A percentile compares a stretch with the other conserved stretches of the same genome.
phyloP scores from a whole-genome alignment of 1,140 invertebrate species.

The Eumeta japonica region DNA sequence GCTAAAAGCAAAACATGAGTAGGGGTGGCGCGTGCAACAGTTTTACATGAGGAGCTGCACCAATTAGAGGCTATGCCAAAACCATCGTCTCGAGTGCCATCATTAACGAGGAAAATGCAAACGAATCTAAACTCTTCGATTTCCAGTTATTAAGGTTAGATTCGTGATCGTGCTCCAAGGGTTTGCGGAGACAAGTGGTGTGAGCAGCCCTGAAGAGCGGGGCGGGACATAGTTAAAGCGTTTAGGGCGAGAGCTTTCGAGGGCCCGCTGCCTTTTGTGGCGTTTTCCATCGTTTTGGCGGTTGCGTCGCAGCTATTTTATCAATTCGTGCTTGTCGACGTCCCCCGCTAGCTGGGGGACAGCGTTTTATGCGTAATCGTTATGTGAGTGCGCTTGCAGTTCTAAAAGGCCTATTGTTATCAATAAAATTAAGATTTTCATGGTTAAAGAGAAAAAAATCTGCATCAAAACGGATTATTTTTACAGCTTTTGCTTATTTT shows the following conservation, averaged over 20 bases:
- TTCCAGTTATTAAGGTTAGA: slow-evolving; percentile 30
- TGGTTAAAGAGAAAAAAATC: too few species aligned
- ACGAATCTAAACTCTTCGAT: slow-evolving; percentile 27
- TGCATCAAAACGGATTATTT: too few species aligned
- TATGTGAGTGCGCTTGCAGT: background rate
- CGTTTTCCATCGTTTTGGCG: slow-evolving; percentile 49
- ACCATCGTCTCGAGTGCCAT: slow-evolving; percentile 50
- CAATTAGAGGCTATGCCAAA: slow-evolving; percentile 54
- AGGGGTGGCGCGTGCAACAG: slow-evolving; percentile 51
- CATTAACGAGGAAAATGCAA: slow-evolving; percentile 39
- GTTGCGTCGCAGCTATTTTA: slow-evolving; percentile 46
- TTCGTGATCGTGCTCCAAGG: slow-evolving; percentile 40
- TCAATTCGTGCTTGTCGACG: slow-evolving; percentile 32
- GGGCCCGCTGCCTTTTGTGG: slow-evolving; percentile 46
- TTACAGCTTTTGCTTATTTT: too few species aligned
- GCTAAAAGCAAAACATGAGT: background rate
- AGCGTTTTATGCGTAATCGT: background rate
- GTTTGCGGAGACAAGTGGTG: slow-evolving; percentile 55
- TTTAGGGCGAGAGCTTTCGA: slow-evolving; percentile 47
- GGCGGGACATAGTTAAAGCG: slow-evolving; percentile 55
- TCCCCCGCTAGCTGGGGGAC: background rate
- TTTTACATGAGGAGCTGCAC: slow-evolving; percentile 47
- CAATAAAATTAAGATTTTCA: too few species aligned
- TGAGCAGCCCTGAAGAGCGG: slow-evolving; percentile 52
- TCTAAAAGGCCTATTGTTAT: too few species aligned